phyloP scores from a whole-genome alignment of 2,888 invertebrate genomes.

The Rhimphoctona megacephalus region DNA sequence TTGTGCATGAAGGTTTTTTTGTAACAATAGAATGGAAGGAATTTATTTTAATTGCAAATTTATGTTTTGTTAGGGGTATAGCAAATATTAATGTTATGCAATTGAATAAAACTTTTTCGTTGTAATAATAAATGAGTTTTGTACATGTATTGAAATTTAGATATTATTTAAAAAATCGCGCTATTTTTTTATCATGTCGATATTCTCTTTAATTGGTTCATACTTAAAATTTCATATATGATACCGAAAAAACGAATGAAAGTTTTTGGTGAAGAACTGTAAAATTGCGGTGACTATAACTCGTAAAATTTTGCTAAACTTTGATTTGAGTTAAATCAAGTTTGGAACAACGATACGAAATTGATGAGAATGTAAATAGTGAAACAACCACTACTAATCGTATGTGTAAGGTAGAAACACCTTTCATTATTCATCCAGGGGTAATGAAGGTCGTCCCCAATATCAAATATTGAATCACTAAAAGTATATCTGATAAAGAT shows the following conservation, averaged over 20 bases:
- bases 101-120: neutral
- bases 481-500: neutral
- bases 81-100: neutral
- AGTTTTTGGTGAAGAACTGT: neutral
- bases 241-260: neutral
- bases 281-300: neutral
- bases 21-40: neutral
- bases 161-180: neutral
- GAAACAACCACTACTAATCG: too few relatives aligned
- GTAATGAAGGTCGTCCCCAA: neutral
- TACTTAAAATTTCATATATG: neutral
- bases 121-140: neutral
- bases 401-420: neutral
- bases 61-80: neutral
- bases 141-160: neutral
- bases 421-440: neutral
- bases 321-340: neutral
- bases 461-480: neutral
- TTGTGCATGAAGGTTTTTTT: neutral
- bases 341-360: neutral
- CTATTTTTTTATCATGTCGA: too few relatives aligned
- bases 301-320: neutral
- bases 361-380: neutral
- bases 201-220: neutral
- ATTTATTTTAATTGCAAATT: neutral